Percentiles rank a stretch among this genome's conserved stretches.
Conservation (phyloP, 2,888 invertebrate genomes). For the Drosophila anomelani region DNA sequence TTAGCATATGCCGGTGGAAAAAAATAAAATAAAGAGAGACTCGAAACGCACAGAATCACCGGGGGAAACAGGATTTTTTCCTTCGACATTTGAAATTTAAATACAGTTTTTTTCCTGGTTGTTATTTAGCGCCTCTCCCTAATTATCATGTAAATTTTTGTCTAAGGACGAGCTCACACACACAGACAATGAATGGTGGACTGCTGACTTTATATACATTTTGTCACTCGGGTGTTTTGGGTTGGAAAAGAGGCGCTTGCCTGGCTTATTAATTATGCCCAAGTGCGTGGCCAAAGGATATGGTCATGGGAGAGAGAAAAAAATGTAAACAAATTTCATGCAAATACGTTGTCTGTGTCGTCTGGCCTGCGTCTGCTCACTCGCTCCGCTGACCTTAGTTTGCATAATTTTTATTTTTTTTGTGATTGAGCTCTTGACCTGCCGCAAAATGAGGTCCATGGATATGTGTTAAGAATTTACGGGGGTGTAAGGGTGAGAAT, state of each 20-base stretch:
- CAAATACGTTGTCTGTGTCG: slow-evolving; percentile 54
- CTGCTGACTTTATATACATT: slow-evolving; percentile 39
- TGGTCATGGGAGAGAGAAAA: slow-evolving; percentile 22
- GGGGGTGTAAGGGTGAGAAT: neutral
- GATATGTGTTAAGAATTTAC: slow-evolving; percentile 12
- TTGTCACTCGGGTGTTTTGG: slow-evolving; percentile 45
- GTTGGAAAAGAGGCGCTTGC: slow-evolving; percentile 25
- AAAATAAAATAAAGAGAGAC: slow-evolving; percentile 34
- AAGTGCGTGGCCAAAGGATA: slow-evolving; percentile 78
- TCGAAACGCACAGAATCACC: slow-evolving; percentile 18
- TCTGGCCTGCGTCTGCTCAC: slow-evolving; percentile 31
- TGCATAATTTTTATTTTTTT: slow-evolving; percentile 62
- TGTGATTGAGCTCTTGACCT: slow-evolving; percentile 66
- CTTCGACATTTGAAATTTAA: slow-evolving; percentile 75
- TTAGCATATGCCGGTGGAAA: slow-evolving; percentile 70
- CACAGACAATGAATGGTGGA: slow-evolving; percentile 32
- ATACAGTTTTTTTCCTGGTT: slow-evolving; percentile 45
- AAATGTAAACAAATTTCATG: slow-evolving; percentile 63
- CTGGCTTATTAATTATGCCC: slow-evolving; percentile 79
- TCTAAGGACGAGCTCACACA: slow-evolving; percentile 52
- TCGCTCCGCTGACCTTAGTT: slow-evolving; percentile 70
- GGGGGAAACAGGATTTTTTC: slow-evolving; percentile 73
- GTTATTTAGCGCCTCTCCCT: slow-evolving; percentile 61
- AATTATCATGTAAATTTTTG: slow-evolving; percentile 78
- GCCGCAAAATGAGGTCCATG: slow-evolving; percentile 53